Conservation (phyloP, 2,888 invertebrate species). For the Mycalesis mineus region DNA sequence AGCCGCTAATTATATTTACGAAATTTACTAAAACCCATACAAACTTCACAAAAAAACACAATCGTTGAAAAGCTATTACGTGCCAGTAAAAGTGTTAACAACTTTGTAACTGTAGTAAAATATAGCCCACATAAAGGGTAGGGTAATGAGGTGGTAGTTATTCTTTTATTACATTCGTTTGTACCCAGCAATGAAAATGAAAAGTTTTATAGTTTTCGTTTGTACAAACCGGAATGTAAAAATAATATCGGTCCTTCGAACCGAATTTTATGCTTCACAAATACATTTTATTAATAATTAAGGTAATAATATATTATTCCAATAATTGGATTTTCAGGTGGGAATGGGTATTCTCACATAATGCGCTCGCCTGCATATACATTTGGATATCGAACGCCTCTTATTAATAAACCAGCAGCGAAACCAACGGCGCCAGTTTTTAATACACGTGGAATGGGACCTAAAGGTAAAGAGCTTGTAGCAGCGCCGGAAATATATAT, state of each 20-base stretch:
- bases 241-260: background rate
- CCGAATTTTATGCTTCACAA: no score
- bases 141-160: slow-evolving; percentile 5
- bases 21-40: background rate
- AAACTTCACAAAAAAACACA: background rate
- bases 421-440: slow-evolving; percentile 46
- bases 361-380: slow-evolving; percentile 62
- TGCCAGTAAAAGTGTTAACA: background rate
- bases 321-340: slow-evolving; percentile 40
- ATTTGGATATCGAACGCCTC: slow-evolving; percentile 48
- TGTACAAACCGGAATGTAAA: background rate
- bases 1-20: no score
- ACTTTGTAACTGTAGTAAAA: slow-evolving; percentile 10
- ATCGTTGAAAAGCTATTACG: background rate
- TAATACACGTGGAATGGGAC: slow-evolving; percentile 41
- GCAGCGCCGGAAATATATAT: no score
- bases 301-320: no score
- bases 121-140: background rate
- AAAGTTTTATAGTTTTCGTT: background rate
- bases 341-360: slow-evolving; percentile 56
- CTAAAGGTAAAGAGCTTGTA: slow-evolving; percentile 38
- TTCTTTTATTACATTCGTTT: slow-evolving; percentile 6
- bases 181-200: background rate
- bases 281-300: no score
- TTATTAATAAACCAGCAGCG: slow-evolving; percentile 38